Conservation (phyloP, 2,888 invertebrate genomes). For the Galerucella pusilla region DNA sequence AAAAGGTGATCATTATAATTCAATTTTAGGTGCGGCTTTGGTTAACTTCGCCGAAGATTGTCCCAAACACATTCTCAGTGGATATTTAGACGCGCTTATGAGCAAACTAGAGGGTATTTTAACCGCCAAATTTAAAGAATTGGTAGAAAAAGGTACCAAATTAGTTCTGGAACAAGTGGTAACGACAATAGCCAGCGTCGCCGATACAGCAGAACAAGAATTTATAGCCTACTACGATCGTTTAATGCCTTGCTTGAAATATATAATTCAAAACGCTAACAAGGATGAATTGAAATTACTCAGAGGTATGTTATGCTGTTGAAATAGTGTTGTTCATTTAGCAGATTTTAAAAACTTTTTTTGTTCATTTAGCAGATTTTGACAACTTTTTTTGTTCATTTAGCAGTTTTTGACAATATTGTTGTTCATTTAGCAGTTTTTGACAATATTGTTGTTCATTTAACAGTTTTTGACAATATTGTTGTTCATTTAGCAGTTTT, state of each 20-base stretch:
- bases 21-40: constrained; percentile 82
- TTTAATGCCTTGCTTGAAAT: constrained; percentile 93
- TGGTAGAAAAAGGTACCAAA: constrained; percentile 94
- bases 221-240: constrained; percentile 95
- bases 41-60: constrained; percentile 99
- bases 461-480: too few relatives aligned
- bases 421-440: too few relatives aligned
- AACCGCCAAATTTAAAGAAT: constrained; percentile 92
- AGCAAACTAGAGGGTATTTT: constrained; percentile 89
- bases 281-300: constrained; percentile 89
- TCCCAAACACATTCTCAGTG: constrained; percentile 91
- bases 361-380: too few relatives aligned
- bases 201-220: constrained; percentile 97
- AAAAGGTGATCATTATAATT: not conserved
- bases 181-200: constrained; percentile 98
- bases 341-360: too few relatives aligned
- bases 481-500: too few relatives aligned
- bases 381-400: too few relatives aligned
- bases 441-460: too few relatives aligned
- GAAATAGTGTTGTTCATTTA: too few relatives aligned
- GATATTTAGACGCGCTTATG: constrained; percentile 93
- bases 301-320: constrained; percentile 70
- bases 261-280: constrained; percentile 94
- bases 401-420: too few relatives aligned
- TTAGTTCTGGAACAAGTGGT: constrained; percentile 97